These are phyloP conservation scores for Macropodus opercularis DNA, from an alignment of 2,797 vertebrate genomes.

Conservation along the genomic window DNA sequence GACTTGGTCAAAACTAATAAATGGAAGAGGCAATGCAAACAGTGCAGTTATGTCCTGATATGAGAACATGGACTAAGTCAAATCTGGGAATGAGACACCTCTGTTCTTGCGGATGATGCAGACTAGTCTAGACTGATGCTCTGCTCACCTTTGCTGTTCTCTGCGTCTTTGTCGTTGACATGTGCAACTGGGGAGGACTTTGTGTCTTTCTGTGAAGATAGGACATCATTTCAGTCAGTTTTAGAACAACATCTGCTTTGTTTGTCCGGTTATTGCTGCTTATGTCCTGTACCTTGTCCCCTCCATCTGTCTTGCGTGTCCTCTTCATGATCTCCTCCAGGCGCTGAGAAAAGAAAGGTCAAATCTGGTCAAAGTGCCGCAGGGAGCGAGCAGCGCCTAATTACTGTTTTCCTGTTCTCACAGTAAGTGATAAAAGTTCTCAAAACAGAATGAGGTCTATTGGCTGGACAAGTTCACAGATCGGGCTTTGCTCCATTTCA, in stretches of 20 bases:
- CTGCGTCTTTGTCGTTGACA: constrained; percentile 72
- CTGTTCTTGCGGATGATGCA: neutral
- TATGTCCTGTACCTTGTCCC: constrained; percentile 84
- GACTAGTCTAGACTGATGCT: constrained; percentile 1
- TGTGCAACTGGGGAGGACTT: constrained; percentile 64
- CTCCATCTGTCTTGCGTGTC: constrained; percentile 91
- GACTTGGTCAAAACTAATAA: constrained; percentile 24
- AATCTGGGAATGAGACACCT: constrained; percentile 13
- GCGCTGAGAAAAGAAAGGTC: constrained; percentile 80
- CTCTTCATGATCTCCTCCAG: constrained; percentile 99
- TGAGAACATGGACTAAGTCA: neutral
- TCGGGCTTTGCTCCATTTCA: constrained; percentile 4
- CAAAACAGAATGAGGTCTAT: neutral
- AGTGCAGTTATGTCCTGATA: neutral
- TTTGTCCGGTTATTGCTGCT: neutral
- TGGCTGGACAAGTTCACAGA: constrained; percentile 12
- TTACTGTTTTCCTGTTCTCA: constrained; percentile 1
- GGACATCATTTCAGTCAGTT: constrained; percentile 25
- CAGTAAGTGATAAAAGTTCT: neutral
- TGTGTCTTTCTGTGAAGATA: constrained; percentile 76
- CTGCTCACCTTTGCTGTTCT: constrained; percentile 78
- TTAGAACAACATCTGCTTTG: neutral
- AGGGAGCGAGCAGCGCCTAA: neutral
- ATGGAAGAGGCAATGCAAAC: constrained; percentile 3
- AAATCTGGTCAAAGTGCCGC: constrained; percentile 7